phyloP scores from a whole-genome alignment of 2,113 vertebrate genomes.

The Physeter macrocephalus region DNA sequence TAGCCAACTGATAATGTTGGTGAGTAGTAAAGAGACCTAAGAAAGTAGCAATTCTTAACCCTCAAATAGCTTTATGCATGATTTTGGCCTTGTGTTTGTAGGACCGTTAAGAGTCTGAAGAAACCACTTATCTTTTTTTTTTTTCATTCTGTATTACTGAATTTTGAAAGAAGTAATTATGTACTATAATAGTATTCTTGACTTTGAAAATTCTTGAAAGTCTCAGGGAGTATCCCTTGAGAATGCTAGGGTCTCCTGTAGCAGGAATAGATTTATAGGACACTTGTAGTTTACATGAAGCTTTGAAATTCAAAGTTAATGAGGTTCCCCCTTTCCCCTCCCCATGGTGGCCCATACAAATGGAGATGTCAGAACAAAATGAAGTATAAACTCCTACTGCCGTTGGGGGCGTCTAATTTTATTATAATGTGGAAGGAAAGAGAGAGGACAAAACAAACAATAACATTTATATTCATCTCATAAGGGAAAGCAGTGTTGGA shows the following conservation, averaged over 20 bases:
- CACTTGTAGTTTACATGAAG: not conserved
- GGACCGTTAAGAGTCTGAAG: not conserved
- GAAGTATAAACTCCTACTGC: not conserved
- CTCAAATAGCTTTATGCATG: not conserved
- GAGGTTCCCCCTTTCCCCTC: not conserved
- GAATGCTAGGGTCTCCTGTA: not conserved
- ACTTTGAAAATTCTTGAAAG: slow-evolving; percentile 44
- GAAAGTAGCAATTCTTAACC: not conserved
- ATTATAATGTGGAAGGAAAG: not conserved
- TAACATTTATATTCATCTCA: not conserved
- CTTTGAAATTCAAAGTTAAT: slow-evolving; percentile 38
- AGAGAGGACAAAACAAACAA: not conserved
- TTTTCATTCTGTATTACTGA: not conserved
- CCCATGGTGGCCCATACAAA: slow-evolving; percentile 20
- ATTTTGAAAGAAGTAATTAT: slow-evolving; percentile 38
- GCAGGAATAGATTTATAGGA: slow-evolving; percentile 21
- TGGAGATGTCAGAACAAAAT: slow-evolving; percentile 14
- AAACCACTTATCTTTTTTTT: not conserved
- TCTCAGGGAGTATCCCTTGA: not conserved
- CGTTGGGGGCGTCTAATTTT: not conserved
- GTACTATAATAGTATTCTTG: slow-evolving; percentile 14
- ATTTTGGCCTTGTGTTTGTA: slow-evolving; percentile 4
- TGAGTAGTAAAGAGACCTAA: not conserved
- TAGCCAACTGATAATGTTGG: not conserved
- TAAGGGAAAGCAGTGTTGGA: not conserved